Evolutionary conservation across 2,888 invertebrate genomes (phyloP).

Genomic region (Oligia latruncula): DNA sequence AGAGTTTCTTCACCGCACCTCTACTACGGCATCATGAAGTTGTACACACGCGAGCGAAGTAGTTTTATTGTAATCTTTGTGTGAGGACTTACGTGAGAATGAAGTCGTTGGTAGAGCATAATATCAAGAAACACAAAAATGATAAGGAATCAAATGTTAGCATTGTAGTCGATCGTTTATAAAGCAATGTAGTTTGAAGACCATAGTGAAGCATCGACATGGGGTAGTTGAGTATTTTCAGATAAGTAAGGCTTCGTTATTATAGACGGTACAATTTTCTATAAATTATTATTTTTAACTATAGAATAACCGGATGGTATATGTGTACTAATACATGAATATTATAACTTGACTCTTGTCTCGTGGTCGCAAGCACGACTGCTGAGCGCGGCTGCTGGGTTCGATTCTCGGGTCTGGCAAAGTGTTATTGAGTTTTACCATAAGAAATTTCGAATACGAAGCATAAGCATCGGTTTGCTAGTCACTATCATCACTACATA

Average conservation of each 20-base stretch:
- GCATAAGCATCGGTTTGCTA: too few relatives aligned
- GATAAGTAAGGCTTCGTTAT: not conserved
- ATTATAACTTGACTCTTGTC: not conserved
- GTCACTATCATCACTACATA: too few relatives aligned
- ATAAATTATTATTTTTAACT: not conserved
- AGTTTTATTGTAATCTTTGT: conserved; percentile 17
- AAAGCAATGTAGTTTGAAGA: not conserved
- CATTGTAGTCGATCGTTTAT: not conserved
- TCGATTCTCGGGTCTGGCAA: too few relatives aligned
- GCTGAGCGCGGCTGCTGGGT: too few relatives aligned
- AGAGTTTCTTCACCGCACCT: conserved; percentile 7
- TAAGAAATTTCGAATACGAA: too few relatives aligned
- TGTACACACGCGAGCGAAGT: conserved; percentile 3
- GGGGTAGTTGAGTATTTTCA: not conserved
- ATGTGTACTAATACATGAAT: not conserved
- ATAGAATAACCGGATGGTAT: not conserved
- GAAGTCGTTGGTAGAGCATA: conserved; percentile 9
- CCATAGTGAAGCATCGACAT: not conserved
- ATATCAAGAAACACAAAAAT: conserved; percentile 9
- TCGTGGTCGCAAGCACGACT: too few relatives aligned
- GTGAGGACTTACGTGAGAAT: conserved; percentile 7
- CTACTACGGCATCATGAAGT: conserved; percentile 5
- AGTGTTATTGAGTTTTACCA: too few relatives aligned
- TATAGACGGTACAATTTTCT: not conserved
- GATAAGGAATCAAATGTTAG: not conserved